phyloP scores from a whole-genome alignment of 2,113 vertebrate genomes.

The Dipodomys ordii region DNA sequence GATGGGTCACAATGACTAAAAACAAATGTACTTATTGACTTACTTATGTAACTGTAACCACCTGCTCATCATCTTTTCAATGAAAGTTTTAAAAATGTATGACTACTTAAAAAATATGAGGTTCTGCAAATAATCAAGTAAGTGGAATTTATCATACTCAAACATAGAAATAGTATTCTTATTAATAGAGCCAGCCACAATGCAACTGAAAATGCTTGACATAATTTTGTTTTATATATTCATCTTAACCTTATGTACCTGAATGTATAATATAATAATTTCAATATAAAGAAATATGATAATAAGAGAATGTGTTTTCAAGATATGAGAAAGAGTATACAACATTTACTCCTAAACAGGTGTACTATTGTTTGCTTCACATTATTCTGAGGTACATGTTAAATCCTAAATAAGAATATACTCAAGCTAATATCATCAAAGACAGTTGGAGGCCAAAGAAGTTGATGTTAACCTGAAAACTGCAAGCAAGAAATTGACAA shows the following conservation, averaged over 20 bases:
- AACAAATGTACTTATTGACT: too few species aligned
- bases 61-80: too few species aligned
- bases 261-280: background rate
- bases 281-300: background rate
- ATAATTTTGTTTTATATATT: background rate
- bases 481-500: background rate
- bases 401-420: background rate
- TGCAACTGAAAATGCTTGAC: background rate
- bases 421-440: background rate
- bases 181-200: background rate
- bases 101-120: too few species aligned
- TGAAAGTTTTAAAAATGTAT: too few species aligned
- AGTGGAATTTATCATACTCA: background rate
- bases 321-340: background rate
- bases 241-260: background rate
- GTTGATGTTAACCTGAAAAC: background rate
- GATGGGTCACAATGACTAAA: too few species aligned
- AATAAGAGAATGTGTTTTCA: background rate
- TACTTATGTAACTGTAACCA: too few species aligned
- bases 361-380: background rate
- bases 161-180: background rate
- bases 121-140: background rate
- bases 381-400: background rate
- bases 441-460: background rate
- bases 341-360: background rate